phyloP scores from a whole-genome alignment of 2,888 invertebrate genomes.

The Nephrotoma appendiculata region DNA sequence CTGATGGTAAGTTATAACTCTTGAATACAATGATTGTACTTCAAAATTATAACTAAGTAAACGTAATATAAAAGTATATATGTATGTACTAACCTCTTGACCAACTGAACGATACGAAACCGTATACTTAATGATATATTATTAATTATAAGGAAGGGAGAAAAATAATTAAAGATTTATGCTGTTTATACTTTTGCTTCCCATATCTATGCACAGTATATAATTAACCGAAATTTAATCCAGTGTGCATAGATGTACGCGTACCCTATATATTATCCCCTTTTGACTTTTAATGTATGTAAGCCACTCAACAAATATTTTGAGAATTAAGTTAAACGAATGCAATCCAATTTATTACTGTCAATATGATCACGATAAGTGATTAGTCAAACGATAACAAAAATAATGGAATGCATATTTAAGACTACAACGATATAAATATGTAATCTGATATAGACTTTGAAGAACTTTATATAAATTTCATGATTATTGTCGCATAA shows the following conservation, averaged over 20 bases:
- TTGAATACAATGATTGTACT: too few relatives aligned
- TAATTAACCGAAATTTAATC: not conserved
- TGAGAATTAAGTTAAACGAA: not conserved
- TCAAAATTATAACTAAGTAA: too few relatives aligned
- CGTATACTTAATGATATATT: not conserved
- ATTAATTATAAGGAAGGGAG: not conserved
- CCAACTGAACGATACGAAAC: not conserved
- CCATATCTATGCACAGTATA: not conserved
- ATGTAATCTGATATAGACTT: not conserved
- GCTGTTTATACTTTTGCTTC: not conserved
- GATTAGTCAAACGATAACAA: not conserved
- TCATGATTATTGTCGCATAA: not conserved
- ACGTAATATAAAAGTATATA: too few relatives aligned
- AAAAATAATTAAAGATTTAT: not conserved
- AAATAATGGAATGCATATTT: not conserved
- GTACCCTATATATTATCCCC: not conserved
- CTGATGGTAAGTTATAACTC: too few relatives aligned
- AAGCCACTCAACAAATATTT: not conserved
- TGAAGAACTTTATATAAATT: not conserved
- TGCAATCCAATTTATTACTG: not conserved
- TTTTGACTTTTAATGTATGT: not conserved
- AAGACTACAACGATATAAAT: not conserved
- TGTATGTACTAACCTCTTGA: not conserved
- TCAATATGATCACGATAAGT: not conserved
- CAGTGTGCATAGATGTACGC: not conserved